These are phyloP conservation scores for Lanius ludovicianus DNA, from an alignment of 2,113 vertebrate species.

Conservation along the genomic window DNA sequence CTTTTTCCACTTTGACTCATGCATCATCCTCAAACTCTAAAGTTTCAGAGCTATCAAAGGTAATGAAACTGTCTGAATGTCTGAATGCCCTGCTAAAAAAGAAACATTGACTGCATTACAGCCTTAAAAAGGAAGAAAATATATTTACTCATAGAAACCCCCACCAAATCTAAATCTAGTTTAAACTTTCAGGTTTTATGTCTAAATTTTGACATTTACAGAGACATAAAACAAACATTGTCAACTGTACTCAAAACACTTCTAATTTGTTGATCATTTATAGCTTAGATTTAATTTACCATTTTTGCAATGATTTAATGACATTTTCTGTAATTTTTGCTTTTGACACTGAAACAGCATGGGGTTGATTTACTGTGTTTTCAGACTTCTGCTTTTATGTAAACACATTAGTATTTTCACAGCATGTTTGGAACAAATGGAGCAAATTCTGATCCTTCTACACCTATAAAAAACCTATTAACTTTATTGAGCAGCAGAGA, in stretches of 20 bases:
- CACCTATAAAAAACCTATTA: background rate
- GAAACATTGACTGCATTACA: background rate
- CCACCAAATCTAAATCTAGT: background rate
- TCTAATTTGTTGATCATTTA: slow-evolving; percentile 30
- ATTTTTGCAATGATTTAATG: slow-evolving; percentile 22
- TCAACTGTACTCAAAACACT: background rate
- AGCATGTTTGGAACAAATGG: slow-evolving; percentile 9
- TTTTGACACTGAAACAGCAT: slow-evolving; percentile 51
- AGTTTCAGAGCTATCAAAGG: background rate
- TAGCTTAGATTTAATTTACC: slow-evolving; percentile 22
- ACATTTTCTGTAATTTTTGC: slow-evolving; percentile 33
- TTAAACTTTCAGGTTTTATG: background rate
- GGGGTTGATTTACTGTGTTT: slow-evolving; percentile 46
- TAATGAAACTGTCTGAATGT: background rate
- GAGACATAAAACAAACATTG: background rate
- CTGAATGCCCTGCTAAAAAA: background rate
- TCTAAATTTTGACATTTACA: background rate
- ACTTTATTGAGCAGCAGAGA: background rate
- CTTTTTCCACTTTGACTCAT: background rate
- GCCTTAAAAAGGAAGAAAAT: background rate
- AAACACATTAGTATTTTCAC: slow-evolving; percentile 59
- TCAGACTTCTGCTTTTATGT: slow-evolving; percentile 43
- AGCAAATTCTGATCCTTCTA: slow-evolving; percentile 20
- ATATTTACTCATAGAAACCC: background rate
- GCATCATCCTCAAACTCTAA: background rate